Evolutionary conservation across 2,888 invertebrate species (phyloP), one percentile per base, ranked within the genome.

Genomic region (Barypeithes pellucidus): DNA sequence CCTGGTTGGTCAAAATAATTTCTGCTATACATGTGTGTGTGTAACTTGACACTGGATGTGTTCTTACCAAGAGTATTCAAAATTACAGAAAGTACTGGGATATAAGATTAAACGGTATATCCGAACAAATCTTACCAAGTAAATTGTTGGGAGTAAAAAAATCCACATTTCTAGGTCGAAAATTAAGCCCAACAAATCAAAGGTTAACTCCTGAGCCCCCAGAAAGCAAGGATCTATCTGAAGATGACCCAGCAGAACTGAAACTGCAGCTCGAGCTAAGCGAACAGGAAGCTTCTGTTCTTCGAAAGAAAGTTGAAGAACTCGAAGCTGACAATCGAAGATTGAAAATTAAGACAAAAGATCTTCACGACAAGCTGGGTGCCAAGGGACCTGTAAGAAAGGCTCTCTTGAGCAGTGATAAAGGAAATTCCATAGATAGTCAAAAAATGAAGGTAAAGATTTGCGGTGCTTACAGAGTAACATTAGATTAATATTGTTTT

Each of bases 241-340:
- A 93, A 8, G 93, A 93, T 81, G 95, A 95, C 86, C 91, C 93
- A 12, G 91, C 94, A 18, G 96, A 97, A 85, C 86, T 96, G 72
- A 91, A 95, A 81, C 89, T 97, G 45, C 91, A 96, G 78, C 87
- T 97, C 63, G 97, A 97, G 85, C 89, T 96, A 59, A 94, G 94
- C 83, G 96, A 97, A 86, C 95, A 95, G 88, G 97, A 97, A 88
- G 92, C 95, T 69, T 90, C 92, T 20, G 93, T 95, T 72, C 87
- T 96, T 75, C 89, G 94, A 47, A 90, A 93, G 77, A 96, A 96
- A 87, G 92, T 95, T 70, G 94, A 95, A 84, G 94, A 94, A 79
- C 86, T 95, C 77, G 95, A 96, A 86, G 90, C 90, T 77, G 94
- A 95, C 81, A 94, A 92, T 81, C 91, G 93, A 72, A 90, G 90